Evolutionary conservation across 2,797 vertebrate genomes (phyloP), one percentile per base, ranked within the genome.

Genomic region (Cyprinella venusta): DNA sequence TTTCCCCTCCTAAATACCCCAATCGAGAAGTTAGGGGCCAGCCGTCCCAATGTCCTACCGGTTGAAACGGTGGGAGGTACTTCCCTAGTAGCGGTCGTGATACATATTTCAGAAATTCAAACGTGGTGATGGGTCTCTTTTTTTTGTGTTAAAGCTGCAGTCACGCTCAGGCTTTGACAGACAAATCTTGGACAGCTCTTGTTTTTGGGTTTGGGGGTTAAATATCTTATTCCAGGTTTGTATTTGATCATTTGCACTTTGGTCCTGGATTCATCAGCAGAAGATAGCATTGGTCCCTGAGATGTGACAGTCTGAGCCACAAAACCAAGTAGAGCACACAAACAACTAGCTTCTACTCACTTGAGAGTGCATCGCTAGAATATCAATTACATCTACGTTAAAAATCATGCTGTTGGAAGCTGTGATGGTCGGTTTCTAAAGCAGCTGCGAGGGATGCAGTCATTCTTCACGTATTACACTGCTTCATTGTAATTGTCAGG

Each of bases 111-210:
- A 48, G 26, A 69, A 68, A 70, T 70, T 40, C 33, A 54, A 12
- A 75, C 2, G 6, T 9, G 8, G 16, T 8, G 8, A 59, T 68
- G 36, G 36, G n/a, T 65, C 42, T 26, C 33, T 68, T 56, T 54
- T 64, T 83, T 50, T 12, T 19, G 67, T 52, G 26, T 80, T 81
- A 30, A 76, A 38, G 83, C 76, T 70, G 63, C 63, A 54, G 70
- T 81, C 87, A 80, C 72, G 36, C 82, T 85, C 76, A 24, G 74
- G 70, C 52, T 78, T 84, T 81, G 85, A 85, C 83, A 56, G 26
- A 76, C 81, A 85, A 80, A 89, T 89, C 78, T 82, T 86, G 88
- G 88, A 82, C 84, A 88, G 61, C 76, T 65, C 59, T 84, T 12
- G 59, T 76, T 86, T 88, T 76, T 79, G 78, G 75, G 84, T 74